Evolutionary conservation across 1,140 invertebrate genomes (phyloP).

Genomic region (Papilio xuthus): DNA sequence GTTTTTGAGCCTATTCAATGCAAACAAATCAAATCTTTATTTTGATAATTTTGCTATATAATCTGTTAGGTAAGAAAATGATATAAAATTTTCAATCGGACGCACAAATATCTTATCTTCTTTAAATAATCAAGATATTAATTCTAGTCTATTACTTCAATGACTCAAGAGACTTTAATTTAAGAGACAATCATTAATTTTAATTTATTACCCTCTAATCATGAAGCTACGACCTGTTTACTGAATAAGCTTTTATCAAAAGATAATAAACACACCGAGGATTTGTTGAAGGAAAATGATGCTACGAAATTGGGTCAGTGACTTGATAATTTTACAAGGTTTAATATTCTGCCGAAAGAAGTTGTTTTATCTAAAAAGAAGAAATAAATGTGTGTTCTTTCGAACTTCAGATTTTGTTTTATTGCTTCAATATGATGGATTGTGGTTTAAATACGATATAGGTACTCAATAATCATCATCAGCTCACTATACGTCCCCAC

Average conservation of each 20-base stretch:
- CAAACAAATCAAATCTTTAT: no score
- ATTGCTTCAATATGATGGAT: no score
- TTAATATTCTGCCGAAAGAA: neutral
- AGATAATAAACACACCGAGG: slow-evolving; percentile 21
- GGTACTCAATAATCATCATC: no score
- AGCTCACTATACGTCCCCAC: no score
- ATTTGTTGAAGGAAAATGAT: slow-evolving; percentile 1
- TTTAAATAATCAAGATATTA: neutral
- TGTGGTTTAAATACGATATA: no score
- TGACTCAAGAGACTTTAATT: neutral
- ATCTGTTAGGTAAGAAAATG: no score
- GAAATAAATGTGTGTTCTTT: neutral
- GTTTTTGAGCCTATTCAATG: no score
- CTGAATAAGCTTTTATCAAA: slow-evolving; percentile 24
- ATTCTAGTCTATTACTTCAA: neutral
- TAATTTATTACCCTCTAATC: slow-evolving; percentile 23
- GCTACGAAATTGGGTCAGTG: slow-evolving; percentile 1
- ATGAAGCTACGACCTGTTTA: slow-evolving; percentile 6
- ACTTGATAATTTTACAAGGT: slow-evolving; percentile 11
- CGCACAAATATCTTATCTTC: neutral
- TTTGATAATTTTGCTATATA: no score
- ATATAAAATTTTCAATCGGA: neutral
- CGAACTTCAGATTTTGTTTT: no score
- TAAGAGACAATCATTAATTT: slow-evolving; percentile 1
- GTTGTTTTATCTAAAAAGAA: neutral